Base-by-base conservation (phyloP, 2,888 invertebrate species). In the Coleophora flavipennella region DNA sequence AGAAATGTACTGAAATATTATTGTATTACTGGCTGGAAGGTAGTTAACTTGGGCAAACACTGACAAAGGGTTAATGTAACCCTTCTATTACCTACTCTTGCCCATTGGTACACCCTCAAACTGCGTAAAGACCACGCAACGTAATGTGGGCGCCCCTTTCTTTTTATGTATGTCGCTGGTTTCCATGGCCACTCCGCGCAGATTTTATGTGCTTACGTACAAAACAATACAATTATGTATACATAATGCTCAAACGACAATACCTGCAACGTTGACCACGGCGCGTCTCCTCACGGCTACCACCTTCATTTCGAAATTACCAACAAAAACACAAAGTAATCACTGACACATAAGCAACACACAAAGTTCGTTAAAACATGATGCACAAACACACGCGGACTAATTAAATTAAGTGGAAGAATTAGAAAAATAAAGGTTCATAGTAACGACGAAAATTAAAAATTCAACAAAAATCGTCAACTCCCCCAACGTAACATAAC, bases 261-360 rank as follows among this genome's bases (percentile, higher is more conserved):
- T 57, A 83, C 83, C 80, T 80, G 78, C 71, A 60, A 77, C 62
- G 65, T 70, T 60, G 47, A 62, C 54, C 59, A 63, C 61, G 54
- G 66, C 62, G 73, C 71, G 72, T 62, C 73, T 71, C 75, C 76
- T 66, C 66, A 57, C 51, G 45, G 50, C 63, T 53, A 69, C 70
- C 74, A 74, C 71, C 74, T 72, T 79, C 83, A 83, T 80, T 64
- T 72, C 62, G 68, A 70, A 72, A 71, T 63, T 66, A 64, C 55
- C 60, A 67, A 68, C 54, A 65, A 68, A 20, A 20, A 20, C 20
- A 20, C 67, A 56, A 62, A 67, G 56, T 50, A 48, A 47, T 49
- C 52, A 59, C 59, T 49, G 53, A 57, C 60, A 56, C 50, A 32
- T 48, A 60, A 51, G 46, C 53, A 60, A 51, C 52, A 54, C 48